Percentiles rank a stretch among this genome's conserved stretches.
These are phyloP conservation scores for Druceiella hillmani DNA, from an alignment of 2,888 invertebrate species.

Conservation along the genomic window DNA sequence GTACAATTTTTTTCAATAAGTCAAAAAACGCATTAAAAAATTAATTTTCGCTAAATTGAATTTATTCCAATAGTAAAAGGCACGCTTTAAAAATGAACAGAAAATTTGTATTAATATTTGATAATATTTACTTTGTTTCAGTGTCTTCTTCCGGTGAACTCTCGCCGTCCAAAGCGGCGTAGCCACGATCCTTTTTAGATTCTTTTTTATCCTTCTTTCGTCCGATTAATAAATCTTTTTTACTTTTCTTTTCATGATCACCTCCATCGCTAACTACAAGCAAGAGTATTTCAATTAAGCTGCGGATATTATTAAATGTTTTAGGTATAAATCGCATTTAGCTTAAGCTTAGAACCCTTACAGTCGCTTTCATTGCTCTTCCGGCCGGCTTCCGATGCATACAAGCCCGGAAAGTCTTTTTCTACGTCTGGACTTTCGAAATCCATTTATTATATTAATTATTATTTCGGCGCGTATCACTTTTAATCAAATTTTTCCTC, in stretches of 20 bases:
- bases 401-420: slow-evolving; percentile 85
- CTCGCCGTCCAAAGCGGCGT: slow-evolving; percentile 89
- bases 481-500: too few species aligned
- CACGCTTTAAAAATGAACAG: too few species aligned
- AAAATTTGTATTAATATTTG: too few species aligned
- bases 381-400: slow-evolving; percentile 73
- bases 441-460: too few species aligned
- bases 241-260: slow-evolving; percentile 71
- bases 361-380: slow-evolving; percentile 80
- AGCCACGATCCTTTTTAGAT: slow-evolving; percentile 80
- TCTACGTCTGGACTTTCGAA: slow-evolving; percentile 86
- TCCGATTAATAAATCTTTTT: slow-evolving; percentile 72
- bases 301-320: slow-evolving; percentile 2
- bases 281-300: slow-evolving; percentile 7
- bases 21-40: too few species aligned
- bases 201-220: slow-evolving; percentile 82
- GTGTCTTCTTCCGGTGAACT: slow-evolving; percentile 87
- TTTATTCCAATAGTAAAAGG: too few species aligned
- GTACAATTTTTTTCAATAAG: too few species aligned
- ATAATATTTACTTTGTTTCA: slow-evolving; percentile 65
- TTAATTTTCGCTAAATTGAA: too few species aligned
- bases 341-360: too few species aligned
- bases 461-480: too few species aligned
- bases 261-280: slow-evolving; percentile 75
- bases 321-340: too few species aligned